These are phyloP conservation scores for Callocephalon fimbriatum DNA, from an alignment of 2,113 vertebrate genomes.

Conservation along the genomic window DNA sequence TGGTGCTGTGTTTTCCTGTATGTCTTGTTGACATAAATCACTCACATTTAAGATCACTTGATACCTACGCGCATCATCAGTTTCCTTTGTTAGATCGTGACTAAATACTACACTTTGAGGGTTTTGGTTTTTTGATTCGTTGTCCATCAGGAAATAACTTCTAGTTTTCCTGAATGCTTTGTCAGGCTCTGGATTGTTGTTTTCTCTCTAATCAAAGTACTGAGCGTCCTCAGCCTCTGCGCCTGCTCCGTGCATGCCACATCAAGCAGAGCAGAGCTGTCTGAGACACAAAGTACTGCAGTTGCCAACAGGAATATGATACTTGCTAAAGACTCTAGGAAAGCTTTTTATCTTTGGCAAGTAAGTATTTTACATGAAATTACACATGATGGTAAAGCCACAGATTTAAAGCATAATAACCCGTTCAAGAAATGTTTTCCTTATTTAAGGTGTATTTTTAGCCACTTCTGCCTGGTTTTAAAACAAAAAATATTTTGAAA, in stretches of 20 bases:
- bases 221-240: neutral
- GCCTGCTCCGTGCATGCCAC: slow-evolving; percentile 29
- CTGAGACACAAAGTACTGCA: neutral
- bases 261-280: slow-evolving; percentile 18
- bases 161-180: neutral
- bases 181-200: neutral
- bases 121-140: neutral
- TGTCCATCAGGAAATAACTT: neutral
- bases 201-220: neutral
- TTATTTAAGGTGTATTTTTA: slow-evolving; percentile 26
- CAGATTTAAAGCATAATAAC: slow-evolving; percentile 55
- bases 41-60: neutral
- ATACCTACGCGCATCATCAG: neutral
- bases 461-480: slow-evolving; percentile 7
- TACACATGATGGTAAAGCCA: slow-evolving; percentile 53
- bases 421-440: slow-evolving; percentile 43
- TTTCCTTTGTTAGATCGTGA: neutral
- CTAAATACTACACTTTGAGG: neutral
- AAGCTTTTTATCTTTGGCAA: slow-evolving; percentile 63
- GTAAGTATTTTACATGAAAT: slow-evolving; percentile 62
- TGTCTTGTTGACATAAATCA: neutral
- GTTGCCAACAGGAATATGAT: slow-evolving; percentile 50
- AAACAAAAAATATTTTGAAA: slow-evolving; percentile 10
- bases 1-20: neutral
- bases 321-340: slow-evolving; percentile 51